phyloP scores from a whole-genome alignment of 2,113 vertebrate species.

The Zootoca vivipara region DNA sequence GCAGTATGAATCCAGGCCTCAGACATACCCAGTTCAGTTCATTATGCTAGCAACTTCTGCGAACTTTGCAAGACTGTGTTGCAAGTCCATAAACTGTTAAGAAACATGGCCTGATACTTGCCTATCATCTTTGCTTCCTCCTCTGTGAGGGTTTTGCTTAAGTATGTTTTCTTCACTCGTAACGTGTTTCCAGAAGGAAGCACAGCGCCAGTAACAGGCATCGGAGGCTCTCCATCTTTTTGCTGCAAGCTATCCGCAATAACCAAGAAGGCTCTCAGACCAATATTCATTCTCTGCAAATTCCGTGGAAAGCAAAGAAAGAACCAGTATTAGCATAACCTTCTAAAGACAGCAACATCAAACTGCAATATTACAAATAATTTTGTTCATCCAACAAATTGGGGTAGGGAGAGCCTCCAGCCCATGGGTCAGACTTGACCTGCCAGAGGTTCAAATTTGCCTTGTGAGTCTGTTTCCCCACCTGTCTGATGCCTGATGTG shows the following conservation, averaged over 20 bases:
- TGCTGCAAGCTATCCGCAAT: slow-evolving; percentile 97
- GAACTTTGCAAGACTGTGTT: background rate
- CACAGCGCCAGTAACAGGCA: slow-evolving; percentile 97
- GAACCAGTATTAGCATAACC: background rate
- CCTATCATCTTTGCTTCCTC: slow-evolving; percentile 98
- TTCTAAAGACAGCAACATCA: background rate
- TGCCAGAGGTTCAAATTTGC: too few relatives aligned
- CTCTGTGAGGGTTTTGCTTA: slow-evolving; percentile 98
- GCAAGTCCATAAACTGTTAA: background rate
- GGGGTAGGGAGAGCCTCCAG: too few relatives aligned
- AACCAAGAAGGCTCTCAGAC: slow-evolving; percentile 94
- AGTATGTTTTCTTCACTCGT: slow-evolving; percentile 97
- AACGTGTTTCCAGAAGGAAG: slow-evolving; percentile 97
- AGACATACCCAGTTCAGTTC: background rate
- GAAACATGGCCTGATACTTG: slow-evolving; percentile 66
- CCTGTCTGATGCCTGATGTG: too few relatives aligned
- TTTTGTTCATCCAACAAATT: background rate
- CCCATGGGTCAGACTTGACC: too few relatives aligned
- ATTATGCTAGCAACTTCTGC: background rate
- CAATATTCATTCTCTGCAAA: slow-evolving; percentile 97
- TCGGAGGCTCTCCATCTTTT: slow-evolving; percentile 98
- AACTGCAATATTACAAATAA: background rate
- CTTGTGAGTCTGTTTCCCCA: too few relatives aligned
- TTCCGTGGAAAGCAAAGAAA: slow-evolving; percentile 29
- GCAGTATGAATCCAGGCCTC: background rate